Evolutionary conservation across 2,113 vertebrate genomes (phyloP).

Genomic region (Ictalurus punctatus): DNA sequence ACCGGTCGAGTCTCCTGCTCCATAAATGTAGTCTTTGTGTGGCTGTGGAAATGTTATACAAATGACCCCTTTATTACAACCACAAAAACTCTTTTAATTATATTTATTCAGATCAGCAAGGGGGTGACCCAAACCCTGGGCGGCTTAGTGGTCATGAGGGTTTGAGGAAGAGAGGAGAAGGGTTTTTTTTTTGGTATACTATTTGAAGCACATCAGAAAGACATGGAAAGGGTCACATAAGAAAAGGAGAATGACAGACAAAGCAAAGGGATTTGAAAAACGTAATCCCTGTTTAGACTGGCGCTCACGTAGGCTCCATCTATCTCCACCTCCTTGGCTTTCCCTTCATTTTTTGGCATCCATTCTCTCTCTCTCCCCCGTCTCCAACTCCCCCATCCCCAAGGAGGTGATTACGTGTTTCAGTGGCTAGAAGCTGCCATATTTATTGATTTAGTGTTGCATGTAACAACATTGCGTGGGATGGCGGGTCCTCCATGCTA

Average conservation of each 20-base stretch:
- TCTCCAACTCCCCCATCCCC: slow-evolving; percentile 16
- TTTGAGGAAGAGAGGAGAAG: slow-evolving; percentile 21
- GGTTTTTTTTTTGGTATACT: slow-evolving; percentile 18
- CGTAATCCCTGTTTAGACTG: slow-evolving; percentile 52
- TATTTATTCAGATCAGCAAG: slow-evolving; percentile 92
- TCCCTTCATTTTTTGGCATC: slow-evolving; percentile 24
- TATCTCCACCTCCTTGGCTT: slow-evolving; percentile 36
- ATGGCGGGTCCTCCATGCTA: slow-evolving; percentile 15
- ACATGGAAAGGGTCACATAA: slow-evolving; percentile 35
- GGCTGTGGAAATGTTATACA: slow-evolving; percentile 96
- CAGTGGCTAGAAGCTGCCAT: slow-evolving; percentile 26
- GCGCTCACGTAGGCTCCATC: slow-evolving; percentile 28
- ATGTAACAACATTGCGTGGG: slow-evolving; percentile 47
- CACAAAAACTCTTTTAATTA: slow-evolving; percentile 99
- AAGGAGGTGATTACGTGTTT: slow-evolving; percentile 10
- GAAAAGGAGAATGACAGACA: slow-evolving; percentile 44
- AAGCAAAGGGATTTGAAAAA: slow-evolving; percentile 47
- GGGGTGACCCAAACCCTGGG: slow-evolving; percentile 72
- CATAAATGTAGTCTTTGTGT: slow-evolving; percentile 99
- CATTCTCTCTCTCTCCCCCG: slow-evolving; percentile 12
- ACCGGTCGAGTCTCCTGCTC: slow-evolving; percentile 78
- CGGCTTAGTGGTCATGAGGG: slow-evolving; percentile 42
- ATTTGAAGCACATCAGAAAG: slow-evolving; percentile 42
- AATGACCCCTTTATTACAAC: slow-evolving; percentile 98
- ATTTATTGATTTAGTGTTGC: slow-evolving; percentile 49